Evolutionary conservation across 2,888 invertebrate species (phyloP), one percentile per base, ranked within the genome.

Genomic region (Eupithecia subfuscata): DNA sequence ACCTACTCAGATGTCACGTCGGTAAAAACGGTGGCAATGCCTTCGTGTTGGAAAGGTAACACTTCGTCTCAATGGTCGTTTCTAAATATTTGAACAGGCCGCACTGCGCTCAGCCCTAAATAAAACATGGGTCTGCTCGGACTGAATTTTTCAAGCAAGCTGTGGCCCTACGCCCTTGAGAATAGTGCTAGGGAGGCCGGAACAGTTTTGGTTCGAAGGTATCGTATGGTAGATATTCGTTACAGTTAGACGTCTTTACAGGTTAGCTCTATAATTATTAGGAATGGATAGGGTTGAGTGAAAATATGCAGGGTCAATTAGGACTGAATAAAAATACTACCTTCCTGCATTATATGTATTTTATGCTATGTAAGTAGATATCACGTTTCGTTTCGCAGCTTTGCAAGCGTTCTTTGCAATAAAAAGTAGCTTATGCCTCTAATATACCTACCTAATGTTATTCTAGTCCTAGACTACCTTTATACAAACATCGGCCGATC

Each of bases 61-160:
- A 84, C 82, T 80, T 79, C 82, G 88, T 88, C 88, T 89, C 90
- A 87, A 87, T 89, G 88, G 89, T 86, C 85, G 88, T 88, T 85
- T 83, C 88, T 92, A 89, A 92, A 93, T 92, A 91, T 92, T 92
- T 89, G 86, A 92, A 86, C 82, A 84, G 82, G 87, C 90, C 91
- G 92, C 92, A 93, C 81, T 92, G 92, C 91, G 91, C 90, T 85
- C 82, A 80, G 84, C 82, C 84, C 88, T 92, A 91, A 89, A 92
- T 93, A 93, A 92, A 92, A 92, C 91, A 92, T 91, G 88, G 69
- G 83, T 82, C 86, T 86, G 83, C 86, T 87, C 84, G 86, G 84
- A 82, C 84, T 92, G 88, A 92, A 92, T 92, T 91, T 92, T 92
- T 92, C 85, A 93, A 86, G 86, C 85, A 84, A 78, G 74, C 84